Evolutionary conservation across 2,888 invertebrate species (phyloP).

Genomic region (Sesamia inferens): DNA sequence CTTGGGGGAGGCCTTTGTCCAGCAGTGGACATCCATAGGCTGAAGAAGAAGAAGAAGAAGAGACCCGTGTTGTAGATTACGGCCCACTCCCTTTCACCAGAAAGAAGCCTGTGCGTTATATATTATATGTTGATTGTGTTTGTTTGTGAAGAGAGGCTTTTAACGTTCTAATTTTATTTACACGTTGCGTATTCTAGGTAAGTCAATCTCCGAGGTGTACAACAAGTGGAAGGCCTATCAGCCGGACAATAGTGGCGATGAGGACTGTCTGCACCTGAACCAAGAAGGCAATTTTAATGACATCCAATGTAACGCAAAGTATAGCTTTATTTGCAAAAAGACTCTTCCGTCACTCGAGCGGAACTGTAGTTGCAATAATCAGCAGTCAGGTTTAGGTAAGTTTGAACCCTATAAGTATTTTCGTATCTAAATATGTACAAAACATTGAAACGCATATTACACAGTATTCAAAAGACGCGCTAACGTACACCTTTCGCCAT

Average conservation of each 20-base stretch:
- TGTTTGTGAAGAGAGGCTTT: too few species aligned
- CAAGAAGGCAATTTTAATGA: slow-evolving; percentile 69
- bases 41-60: too few species aligned
- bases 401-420: not conserved
- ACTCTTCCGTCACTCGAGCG: slow-evolving; percentile 72
- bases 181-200: not conserved
- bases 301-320: slow-evolving; percentile 67
- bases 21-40: too few species aligned
- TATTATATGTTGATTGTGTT: too few species aligned
- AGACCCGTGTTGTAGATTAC: too few species aligned
- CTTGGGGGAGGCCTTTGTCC: too few species aligned
- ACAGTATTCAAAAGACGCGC: too few species aligned
- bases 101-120: too few species aligned
- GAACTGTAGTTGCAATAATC: slow-evolving; percentile 75
- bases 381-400: slow-evolving; percentile 70
- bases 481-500: too few species aligned
- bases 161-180: not conserved
- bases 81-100: too few species aligned
- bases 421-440: too few species aligned
- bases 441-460: too few species aligned
- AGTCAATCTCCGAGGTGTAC: slow-evolving; percentile 3
- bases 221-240: not conserved
- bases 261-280: slow-evolving; percentile 71
- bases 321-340: slow-evolving; percentile 81
- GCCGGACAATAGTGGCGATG: slow-evolving; percentile 47